phyloP scores from a whole-genome alignment of 2,888 invertebrate species.

The Dryococelus australis region DNA sequence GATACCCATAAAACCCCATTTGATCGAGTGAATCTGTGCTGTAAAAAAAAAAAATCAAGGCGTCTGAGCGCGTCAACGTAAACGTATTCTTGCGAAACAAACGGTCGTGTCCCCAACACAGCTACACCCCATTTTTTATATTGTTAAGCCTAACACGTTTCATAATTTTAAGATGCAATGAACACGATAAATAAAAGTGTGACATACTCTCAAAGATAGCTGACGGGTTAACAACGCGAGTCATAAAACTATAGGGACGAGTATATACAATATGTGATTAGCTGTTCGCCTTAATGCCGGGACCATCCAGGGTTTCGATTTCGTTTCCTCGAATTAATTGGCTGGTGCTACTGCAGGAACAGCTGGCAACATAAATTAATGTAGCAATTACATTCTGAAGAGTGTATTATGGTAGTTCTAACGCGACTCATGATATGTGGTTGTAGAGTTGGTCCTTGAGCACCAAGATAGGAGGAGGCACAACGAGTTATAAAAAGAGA shows the following conservation, averaged over 20 bases:
- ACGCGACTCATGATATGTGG: background rate
- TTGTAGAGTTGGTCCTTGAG: background rate
- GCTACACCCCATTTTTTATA: too few species aligned
- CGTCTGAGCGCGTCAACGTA: too few species aligned
- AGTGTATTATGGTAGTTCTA: background rate
- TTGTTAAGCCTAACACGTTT: too few species aligned
- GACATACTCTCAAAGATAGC: constrained; percentile 5
- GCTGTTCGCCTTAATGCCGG: background rate
- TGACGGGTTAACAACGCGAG: background rate
- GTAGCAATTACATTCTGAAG: background rate
- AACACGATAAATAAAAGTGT: too few species aligned
- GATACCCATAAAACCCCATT: too few species aligned
- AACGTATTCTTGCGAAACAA: too few species aligned
- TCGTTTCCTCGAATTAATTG: constrained; percentile 1
- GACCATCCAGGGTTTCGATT: background rate
- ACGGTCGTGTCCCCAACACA: too few species aligned
- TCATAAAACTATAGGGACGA: background rate
- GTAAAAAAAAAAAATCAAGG: too few species aligned
- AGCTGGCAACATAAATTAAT: background rate
- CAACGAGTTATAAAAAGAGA: too few species aligned
- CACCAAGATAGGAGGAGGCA: too few species aligned
- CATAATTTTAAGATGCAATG: too few species aligned
- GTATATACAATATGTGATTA: background rate
- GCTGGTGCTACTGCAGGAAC: background rate
- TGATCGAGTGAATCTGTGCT: too few species aligned